A percentile compares a stretch with the other conserved stretches of the same genome.
phyloP scores from a whole-genome alignment of 1,140 invertebrate genomes.

The Dendroctonus valens region DNA sequence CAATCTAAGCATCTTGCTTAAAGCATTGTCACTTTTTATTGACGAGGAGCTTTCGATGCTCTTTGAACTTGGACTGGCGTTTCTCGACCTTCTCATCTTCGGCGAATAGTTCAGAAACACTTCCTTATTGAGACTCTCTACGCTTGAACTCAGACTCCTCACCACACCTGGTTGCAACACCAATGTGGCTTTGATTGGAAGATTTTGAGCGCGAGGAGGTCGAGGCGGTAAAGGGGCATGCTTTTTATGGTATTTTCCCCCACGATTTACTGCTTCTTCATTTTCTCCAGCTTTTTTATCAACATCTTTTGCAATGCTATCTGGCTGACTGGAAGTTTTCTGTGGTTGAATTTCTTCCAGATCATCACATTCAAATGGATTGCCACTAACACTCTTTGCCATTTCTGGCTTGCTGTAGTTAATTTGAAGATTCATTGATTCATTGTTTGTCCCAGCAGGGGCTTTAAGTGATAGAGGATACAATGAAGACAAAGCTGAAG shows the following conservation, averaged over 20 bases:
- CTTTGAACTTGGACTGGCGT: conserved; percentile 19
- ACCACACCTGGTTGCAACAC: conserved; percentile 47
- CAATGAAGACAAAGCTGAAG: conserved; percentile 23
- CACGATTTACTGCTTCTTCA: conserved; percentile 21
- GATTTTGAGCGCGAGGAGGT: conserved; percentile 4
- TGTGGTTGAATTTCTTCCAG: neutral
- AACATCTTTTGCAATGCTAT: too few relatives aligned
- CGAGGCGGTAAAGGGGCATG: conserved; percentile 44
- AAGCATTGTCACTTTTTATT: conserved; percentile 18
- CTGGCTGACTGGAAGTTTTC: neutral
- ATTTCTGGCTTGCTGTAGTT: too few relatives aligned
- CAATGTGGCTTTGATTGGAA: conserved; percentile 46
- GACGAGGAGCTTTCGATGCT: conserved; percentile 14
- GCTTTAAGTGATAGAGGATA: neutral
- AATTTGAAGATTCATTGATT: too few relatives aligned
- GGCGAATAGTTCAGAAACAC: conserved; percentile 43
- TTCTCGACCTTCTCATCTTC: conserved; percentile 38
- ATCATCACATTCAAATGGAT: too few relatives aligned
- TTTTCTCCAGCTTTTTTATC: conserved; percentile 4
- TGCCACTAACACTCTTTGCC: too few relatives aligned
- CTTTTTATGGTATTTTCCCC: conserved; percentile 49
- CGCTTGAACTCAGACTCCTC: conserved; percentile 35
- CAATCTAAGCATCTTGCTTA: conserved; percentile 37
- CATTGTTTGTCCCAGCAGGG: neutral
- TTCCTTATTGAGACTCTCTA: conserved; percentile 36